Base-by-base conservation (phyloP, 2,888 invertebrate genomes). In the Pteria penguin region DNA sequence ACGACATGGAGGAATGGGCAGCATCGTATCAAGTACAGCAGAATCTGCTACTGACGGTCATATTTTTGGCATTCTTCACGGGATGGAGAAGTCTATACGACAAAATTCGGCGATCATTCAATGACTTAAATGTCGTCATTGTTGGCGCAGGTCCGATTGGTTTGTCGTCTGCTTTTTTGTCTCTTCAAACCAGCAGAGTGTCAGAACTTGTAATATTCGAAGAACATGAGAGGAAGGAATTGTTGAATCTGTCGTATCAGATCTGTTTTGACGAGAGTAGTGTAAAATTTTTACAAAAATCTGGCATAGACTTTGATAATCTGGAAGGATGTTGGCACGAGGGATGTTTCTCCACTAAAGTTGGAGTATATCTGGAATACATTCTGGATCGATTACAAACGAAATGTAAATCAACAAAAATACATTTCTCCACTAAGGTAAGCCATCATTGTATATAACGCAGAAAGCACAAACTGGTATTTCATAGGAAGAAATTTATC, bases 61-160 rank as follows among this genome's bases (percentile, higher is more conserved):
- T 86, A 2, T 82, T 87, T 24, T 82, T 88, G 26, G 85, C 85
- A 1, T 79, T 83, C n/a, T 90, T 90, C 72, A 68, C 88, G 27
- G 84, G 88, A 62, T 84, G 85, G 22, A 88, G 85, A 76, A 86
- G 84, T 0, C 75, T 88, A 0, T 82, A 86, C 54, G 86, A 88
- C 67, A 81, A 77, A 29, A 67, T 89, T 14, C 79, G 87, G n/a
- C 76, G 81, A n/a, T 81, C 84, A 8, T 79, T 85, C 55, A 85
- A 86, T 2, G 80, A 86, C 11, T 72, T 88, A 22, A 84, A 84
- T 1, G 86, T 88, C 2, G 83, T 90, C n/a, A 82, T 91, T 4
- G 75, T 90, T 1, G 91, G 91, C 1, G 89, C 87, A 0, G 91
- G 90, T 1, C 91, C 91, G 18, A 76, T 88, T 18, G 91, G 91